Base-by-base conservation (phyloP, 2,888 invertebrate genomes). In the Eulithis testata region DNA sequence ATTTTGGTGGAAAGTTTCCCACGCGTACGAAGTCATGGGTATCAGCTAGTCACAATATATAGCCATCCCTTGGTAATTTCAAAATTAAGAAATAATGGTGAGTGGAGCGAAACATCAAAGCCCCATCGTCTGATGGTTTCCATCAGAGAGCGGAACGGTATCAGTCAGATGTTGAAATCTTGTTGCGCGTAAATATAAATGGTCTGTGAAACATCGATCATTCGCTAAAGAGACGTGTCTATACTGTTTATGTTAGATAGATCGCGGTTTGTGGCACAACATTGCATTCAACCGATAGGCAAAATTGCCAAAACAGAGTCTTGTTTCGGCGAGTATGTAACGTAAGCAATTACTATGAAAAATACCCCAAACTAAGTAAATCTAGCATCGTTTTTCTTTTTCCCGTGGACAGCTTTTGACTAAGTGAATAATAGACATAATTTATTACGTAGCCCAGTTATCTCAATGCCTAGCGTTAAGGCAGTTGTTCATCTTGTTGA, bases 151-250 rank as follows among this genome's bases (percentile, higher is more conserved):
- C 76, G 74, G 78, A 80, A 79, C 75, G 73, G 73, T 75, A 73
- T 74, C 76, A 82, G 77, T 79, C 78, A 74, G 73, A 71, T 67
- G 71, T 65, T 73, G 60, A 74, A 75, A 84, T 83, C 83, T 83
- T 85, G 83, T 81, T 87, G 85, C 74, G 76, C 78, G 77, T 49
- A 60, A 61, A 68, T 71, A 79, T 80, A 82, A 86, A 79, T 81
- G 81, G 83, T 81, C 78, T 78, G 78, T 78, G 75, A 74, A 76
- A 72, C 80, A 86, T 86, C 81, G 76, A 83, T 86, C 87, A 84
- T 82, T 81, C 73, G 73, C 77, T 70, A 72, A 76, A 69, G 76
- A 75, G 74, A 73, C 72, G 66, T 71, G 36, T 40, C 40, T 40
- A 40, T 40, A 40, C 40, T 12, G 66, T 72, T 76, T 73, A 53